These are phyloP conservation scores for Congeria kusceri DNA, from an alignment of 2,888 invertebrate genomes.

Conservation along the genomic window DNA sequence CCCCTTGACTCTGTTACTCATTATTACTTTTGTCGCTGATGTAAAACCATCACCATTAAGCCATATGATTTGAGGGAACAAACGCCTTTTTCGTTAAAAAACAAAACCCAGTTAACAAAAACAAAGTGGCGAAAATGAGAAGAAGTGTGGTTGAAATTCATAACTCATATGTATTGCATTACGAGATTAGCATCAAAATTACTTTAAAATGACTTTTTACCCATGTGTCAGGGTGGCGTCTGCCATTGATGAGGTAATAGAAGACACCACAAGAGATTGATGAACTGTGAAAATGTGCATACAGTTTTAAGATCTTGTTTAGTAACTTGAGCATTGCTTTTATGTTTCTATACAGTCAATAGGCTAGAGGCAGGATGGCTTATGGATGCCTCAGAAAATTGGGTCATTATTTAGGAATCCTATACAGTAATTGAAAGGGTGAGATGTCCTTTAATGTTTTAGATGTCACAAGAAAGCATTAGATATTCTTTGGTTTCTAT, in stretches of 20 bases:
- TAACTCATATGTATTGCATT: background rate
- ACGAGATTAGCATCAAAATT: constrained; percentile 3
- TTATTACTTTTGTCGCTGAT: too few species aligned
- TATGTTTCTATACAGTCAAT: background rate
- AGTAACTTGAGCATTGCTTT: background rate
- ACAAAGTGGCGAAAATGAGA: too few species aligned
- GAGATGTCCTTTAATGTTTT: background rate
- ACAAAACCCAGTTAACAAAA: too few species aligned
- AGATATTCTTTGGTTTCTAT: too few species aligned
- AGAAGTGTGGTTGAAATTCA: constrained; percentile 7
- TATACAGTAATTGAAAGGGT: constrained; percentile 12
- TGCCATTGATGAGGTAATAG: background rate
- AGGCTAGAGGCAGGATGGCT: background rate
- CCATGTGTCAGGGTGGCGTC: background rate
- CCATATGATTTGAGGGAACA: too few species aligned
- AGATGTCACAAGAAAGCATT: too few species aligned
- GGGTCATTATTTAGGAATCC: constrained; percentile 29
- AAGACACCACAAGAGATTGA: background rate
- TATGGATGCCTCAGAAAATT: background rate
- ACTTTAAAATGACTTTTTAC: background rate
- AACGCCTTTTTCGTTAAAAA: too few species aligned
- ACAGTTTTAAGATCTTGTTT: constrained; percentile 1
- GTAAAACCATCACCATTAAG: too few species aligned
- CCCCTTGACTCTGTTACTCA: too few species aligned
- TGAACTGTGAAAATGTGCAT: constrained; percentile 1